A percentile compares a stretch with the other conserved stretches of the same genome.
phyloP scores from a whole-genome alignment of 1,140 invertebrate genomes.

The Pachypsylla venusta region DNA sequence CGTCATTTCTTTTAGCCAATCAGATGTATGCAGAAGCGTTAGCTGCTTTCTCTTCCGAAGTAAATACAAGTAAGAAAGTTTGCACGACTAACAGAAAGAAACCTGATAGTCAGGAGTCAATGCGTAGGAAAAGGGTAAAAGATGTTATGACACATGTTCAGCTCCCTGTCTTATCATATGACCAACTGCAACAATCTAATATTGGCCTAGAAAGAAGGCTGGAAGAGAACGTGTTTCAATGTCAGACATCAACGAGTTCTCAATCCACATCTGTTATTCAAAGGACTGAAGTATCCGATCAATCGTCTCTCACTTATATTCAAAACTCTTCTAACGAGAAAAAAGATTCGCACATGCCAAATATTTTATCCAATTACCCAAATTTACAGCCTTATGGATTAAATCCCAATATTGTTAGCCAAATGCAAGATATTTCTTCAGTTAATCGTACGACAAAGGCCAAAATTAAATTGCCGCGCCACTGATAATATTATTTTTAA shows the following conservation, averaged over 20 bases:
- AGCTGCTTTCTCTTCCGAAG: not conserved
- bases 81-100: too few relatives aligned
- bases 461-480: not conserved
- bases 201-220: not conserved
- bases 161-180: not conserved
- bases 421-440: not conserved
- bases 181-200: constrained; percentile 1
- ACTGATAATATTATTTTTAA: not conserved
- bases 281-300: not conserved
- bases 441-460: not conserved
- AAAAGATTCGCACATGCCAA: not conserved
- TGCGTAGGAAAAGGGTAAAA: not conserved
- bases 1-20: not conserved
- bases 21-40: not conserved
- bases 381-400: not conserved
- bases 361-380: not conserved
- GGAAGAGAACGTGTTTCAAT: constrained; percentile 7
- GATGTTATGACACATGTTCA: not conserved
- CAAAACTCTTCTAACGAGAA: not conserved
- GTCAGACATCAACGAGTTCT: not conserved
- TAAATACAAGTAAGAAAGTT: not conserved
- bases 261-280: constrained; percentile 1
- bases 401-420: not conserved
- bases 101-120: not conserved
- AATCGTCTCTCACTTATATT: not conserved